Percentiles rank a stretch among this genome's conserved stretches.
Conservation (phyloP, 2,113 vertebrate species). For the Campylomormyrus tamandua region DNA sequence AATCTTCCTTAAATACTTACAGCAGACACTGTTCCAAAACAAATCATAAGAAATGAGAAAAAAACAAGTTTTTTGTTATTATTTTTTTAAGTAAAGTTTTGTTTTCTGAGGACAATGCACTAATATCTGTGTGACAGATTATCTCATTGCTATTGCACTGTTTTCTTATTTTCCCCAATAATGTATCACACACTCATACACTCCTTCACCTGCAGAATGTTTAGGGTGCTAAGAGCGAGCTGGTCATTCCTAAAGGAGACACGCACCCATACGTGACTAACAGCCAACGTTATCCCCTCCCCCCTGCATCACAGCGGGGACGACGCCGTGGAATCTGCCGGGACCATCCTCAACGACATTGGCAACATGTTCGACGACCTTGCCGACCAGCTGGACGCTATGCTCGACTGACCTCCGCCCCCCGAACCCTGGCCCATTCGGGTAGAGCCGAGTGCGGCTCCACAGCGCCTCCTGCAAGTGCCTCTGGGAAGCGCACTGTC, state of each 20-base stretch:
- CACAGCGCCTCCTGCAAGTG: neutral
- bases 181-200: neutral
- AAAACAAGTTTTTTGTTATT: neutral
- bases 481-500: neutral
- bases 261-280: neutral
- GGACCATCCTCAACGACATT: constrained; percentile 91
- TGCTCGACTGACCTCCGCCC: constrained; percentile 72
- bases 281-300: no score
- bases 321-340: constrained; percentile 55
- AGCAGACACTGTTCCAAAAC: neutral
- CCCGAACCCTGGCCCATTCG: neutral
- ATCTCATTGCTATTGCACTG: neutral
- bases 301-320: constrained; percentile 34
- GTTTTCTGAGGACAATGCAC: neutral
- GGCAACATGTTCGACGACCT: constrained; percentile 94
- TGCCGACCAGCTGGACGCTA: constrained; percentile 86
- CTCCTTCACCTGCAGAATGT: neutral
- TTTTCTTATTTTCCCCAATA: neutral
- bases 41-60: neutral
- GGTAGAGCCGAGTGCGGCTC: neutral
- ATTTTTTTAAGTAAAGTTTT: neutral
- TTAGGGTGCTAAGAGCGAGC: neutral
- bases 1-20: neutral
- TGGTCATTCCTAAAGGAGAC: neutral
- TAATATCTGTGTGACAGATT: neutral